Evolutionary conservation across 2,797 vertebrate genomes (phyloP), one percentile per base, ranked within the genome.

Genomic region (Oreochromis mossambicus): DNA sequence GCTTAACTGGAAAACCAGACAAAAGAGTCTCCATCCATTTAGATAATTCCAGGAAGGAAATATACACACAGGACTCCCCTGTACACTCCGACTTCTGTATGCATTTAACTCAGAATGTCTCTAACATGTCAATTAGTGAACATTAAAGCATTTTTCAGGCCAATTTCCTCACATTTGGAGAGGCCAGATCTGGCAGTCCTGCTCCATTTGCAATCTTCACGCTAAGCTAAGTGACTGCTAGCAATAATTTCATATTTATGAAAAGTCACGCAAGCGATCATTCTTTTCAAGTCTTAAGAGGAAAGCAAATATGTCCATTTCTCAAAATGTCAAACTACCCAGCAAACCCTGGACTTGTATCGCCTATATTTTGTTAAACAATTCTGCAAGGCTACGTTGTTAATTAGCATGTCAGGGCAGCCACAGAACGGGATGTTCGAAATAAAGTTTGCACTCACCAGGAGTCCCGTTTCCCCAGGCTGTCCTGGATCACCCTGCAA

Each of bases 401-500:
- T 75, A 75, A 50, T 34, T 34, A 12, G 26, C 26, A 3, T 50
- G 70, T 50, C 46, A 51, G 17, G 2, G 70, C 70, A 50, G 48
- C 46, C 70, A 51, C 70, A 75, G 46, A 75, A n/a, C 7, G 26
- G 17, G 70, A 34, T 46, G 15, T 77, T 26, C 1, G 19, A 81
- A 83, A 61, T 81, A 73, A 85, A 7, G 29, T 68, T 6, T 41
- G 32, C 81, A 12, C 98, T 97, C 95, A 98, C 98, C 95, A 93
- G 84, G 48, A 96, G 48, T 89, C 98, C 98, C 68, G 95, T 92
- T 70, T 99, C 98, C 90, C 99, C 99, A 83, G 97, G 93, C 83
- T 96, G 96, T 80, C 98, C 98, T 86, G 97, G 94, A 84, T 99
- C 98, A 70, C 99, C 98, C 99, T 99, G 61, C 46, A 51, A 87